A percentile compares a stretch with the other conserved stretches of the same genome.
Evolutionary conservation across 2,888 invertebrate genomes (phyloP).

Genomic region (Rhagonycha fulva): DNA sequence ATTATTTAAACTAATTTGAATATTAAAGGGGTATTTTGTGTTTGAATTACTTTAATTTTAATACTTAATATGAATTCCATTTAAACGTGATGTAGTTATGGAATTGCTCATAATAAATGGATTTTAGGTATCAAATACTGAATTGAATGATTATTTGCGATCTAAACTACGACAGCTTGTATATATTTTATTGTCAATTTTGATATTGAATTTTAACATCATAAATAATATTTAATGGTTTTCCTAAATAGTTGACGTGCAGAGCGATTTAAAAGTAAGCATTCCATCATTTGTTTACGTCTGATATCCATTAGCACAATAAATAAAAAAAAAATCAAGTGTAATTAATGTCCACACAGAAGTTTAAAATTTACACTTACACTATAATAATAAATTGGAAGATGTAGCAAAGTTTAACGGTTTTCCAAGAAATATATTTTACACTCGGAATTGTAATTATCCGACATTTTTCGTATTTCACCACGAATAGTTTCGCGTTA

Average conservation of each 20-base stretch:
- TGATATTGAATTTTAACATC: conserved; percentile 1
- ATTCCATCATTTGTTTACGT: not conserved
- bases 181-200: conserved; percentile 5
- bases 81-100: not conserved
- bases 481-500: not conserved
- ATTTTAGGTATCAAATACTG: not conserved
- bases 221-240: conserved; percentile 15
- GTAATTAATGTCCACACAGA: not conserved
- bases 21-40: not conserved
- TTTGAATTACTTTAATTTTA: not conserved
- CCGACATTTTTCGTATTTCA: not conserved
- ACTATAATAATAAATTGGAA: not conserved
- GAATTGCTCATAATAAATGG: not conserved
- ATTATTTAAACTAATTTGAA: not conserved
- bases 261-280: not conserved
- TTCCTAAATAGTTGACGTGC: conserved; percentile 9
- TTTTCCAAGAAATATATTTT: not conserved
- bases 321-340: not conserved
- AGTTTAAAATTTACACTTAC: not conserved
- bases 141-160: not conserved
- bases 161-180: not conserved
- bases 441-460: not conserved
- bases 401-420: not conserved
- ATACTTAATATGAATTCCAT: not conserved
- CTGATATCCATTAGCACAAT: not conserved